Evolutionary conservation across 2,797 vertebrate species (phyloP).

Genomic region (Danio aesculapii): DNA sequence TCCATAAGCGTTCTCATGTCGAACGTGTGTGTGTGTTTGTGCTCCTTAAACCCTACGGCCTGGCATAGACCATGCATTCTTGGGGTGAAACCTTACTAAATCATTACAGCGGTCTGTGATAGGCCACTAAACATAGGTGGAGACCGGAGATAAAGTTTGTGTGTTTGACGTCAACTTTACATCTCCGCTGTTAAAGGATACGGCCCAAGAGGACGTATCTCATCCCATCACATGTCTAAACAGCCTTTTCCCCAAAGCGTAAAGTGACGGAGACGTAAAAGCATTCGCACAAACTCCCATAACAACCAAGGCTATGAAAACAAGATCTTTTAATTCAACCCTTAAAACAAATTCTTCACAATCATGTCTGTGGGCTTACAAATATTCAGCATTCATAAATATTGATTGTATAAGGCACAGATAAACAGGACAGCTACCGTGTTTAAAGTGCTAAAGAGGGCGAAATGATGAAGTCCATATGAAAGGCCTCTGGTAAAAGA

Average conservation of each 20-base stretch:
- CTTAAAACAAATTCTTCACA: constrained; percentile 22
- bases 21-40: constrained; percentile 61
- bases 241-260: constrained; percentile 20
- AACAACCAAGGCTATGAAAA: constrained; percentile 43
- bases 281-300: constrained; percentile 50
- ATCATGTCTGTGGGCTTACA: constrained; percentile 17
- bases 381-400: constrained; percentile 22
- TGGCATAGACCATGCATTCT: constrained; percentile 73
- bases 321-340: constrained; percentile 55
- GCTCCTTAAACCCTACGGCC: constrained; percentile 45
- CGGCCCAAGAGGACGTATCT: constrained; percentile 25
- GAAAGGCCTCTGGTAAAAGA: constrained; percentile 3
- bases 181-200: constrained; percentile 18
- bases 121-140: constrained; percentile 43
- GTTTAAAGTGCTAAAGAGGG: constrained; percentile 38
- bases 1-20: constrained; percentile 75
- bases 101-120: constrained; percentile 61
- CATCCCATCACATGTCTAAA: constrained; percentile 25
- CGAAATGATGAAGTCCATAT: not conserved
- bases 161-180: constrained; percentile 37
- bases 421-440: not conserved
- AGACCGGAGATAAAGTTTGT: constrained; percentile 22
- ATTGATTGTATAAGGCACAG: constrained; percentile 13
- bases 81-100: constrained; percentile 57
- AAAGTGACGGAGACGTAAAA: constrained; percentile 31